These are phyloP conservation scores for Laticauda colubrina DNA, from an alignment of 2,113 vertebrate species.

Conservation along the genomic window DNA sequence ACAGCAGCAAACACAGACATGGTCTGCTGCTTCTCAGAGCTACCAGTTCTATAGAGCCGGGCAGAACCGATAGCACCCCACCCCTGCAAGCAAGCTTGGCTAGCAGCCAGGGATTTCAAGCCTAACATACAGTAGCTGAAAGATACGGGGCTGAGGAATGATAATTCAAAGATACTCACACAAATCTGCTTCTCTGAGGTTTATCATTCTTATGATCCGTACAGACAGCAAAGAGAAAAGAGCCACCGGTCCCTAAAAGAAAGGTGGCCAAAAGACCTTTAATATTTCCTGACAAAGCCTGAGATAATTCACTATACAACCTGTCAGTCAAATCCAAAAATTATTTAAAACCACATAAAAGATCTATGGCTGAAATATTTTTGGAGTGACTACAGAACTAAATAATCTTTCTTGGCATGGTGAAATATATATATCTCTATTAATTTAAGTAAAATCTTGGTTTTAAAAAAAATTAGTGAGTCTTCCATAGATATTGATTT, in stretches of 20 bases:
- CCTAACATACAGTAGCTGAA: background rate
- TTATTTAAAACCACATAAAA: background rate
- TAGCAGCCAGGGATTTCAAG: background rate
- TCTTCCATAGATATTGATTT: background rate
- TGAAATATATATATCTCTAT: background rate
- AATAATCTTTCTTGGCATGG: background rate
- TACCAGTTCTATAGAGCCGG: no score
- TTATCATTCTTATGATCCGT: slow-evolving; percentile 54
- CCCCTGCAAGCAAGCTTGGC: background rate
- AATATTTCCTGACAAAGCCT: background rate
- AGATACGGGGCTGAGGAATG: background rate
- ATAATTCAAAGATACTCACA: slow-evolving; percentile 50
- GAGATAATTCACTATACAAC: background rate
- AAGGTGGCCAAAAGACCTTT: background rate
- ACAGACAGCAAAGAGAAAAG: slow-evolving; percentile 54
- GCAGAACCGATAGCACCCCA: no score
- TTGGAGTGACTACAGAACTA: background rate
- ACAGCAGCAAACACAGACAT: no score
- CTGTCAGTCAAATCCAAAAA: background rate
- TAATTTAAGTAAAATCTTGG: background rate
- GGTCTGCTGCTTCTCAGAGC: no score
- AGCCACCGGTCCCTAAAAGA: slow-evolving; percentile 49
- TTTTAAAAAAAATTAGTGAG: background rate
- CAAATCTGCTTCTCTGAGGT: slow-evolving; percentile 53
- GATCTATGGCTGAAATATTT: background rate